Percentiles rank a stretch among this genome's conserved stretches.
These are phyloP conservation scores for Zosterops pallidus DNA, from an alignment of 2,113 vertebrate genomes.

Conservation along the genomic window DNA sequence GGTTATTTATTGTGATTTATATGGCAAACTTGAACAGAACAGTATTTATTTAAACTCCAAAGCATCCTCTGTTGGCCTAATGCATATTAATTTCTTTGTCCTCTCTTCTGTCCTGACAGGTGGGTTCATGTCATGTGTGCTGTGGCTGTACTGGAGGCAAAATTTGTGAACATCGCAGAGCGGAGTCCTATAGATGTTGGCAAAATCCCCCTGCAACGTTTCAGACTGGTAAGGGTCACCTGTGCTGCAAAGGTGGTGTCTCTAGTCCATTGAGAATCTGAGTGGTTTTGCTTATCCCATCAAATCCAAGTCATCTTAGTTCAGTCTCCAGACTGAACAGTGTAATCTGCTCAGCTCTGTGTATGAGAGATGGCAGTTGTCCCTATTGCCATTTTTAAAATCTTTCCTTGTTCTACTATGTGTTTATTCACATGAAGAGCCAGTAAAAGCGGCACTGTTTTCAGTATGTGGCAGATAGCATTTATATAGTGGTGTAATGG, in stretches of 20 bases:
- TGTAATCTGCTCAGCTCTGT: not conserved
- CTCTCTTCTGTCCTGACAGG: slow-evolving; percentile 65
- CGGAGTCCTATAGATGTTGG: slow-evolving; percentile 92
- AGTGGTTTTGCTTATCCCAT: not conserved
- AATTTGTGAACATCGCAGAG: slow-evolving; percentile 91
- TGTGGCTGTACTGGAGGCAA: slow-evolving; percentile 92
- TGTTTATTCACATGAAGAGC: not conserved
- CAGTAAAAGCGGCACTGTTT: not conserved
- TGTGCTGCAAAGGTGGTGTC: not conserved
- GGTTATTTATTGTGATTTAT: not conserved
- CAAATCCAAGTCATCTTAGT: not conserved
- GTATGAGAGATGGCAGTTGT: not conserved
- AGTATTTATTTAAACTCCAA: not conserved
- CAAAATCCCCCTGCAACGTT: slow-evolving; percentile 89
- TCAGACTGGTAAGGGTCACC: slow-evolving; percentile 85
- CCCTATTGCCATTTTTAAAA: not conserved
- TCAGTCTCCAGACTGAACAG: not conserved
- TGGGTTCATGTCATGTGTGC: slow-evolving; percentile 99
- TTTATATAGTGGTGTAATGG: not conserved
- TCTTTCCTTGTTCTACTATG: not conserved
- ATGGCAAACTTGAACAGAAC: not conserved
- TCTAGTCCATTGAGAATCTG: not conserved
- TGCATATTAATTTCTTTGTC: not conserved
- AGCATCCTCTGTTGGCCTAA: not conserved
- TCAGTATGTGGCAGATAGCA: not conserved